Conservation (phyloP, 1,140 invertebrate species). For the Apis mellifera region Amel_HAv3.1 CM009931.2:381001-381500, state of each 20-base stretch:
- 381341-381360: slow-evolving; percentile 11
- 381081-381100: too few species aligned
- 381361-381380: slow-evolving; percentile 4
- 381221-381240: neutral
- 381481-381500: too few species aligned
- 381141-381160: neutral
- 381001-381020: too few species aligned
- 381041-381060: too few species aligned
- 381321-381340: slow-evolving; percentile 12
- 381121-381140: too few species aligned
- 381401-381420: slow-evolving; percentile 4
- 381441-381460: neutral
- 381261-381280: slow-evolving; percentile 11
- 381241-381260: neutral
- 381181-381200: slow-evolving; percentile 32
- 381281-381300: neutral
- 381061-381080: too few species aligned
- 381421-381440: neutral
- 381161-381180: neutral
- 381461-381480: neutral
- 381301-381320: neutral
- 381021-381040: too few species aligned
- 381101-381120: too few species aligned
- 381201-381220: slow-evolving; percentile 20
- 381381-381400: neutral